phyloP scores from a whole-genome alignment of 1,140 invertebrate genomes.

The Micrasema longulum region DNA sequence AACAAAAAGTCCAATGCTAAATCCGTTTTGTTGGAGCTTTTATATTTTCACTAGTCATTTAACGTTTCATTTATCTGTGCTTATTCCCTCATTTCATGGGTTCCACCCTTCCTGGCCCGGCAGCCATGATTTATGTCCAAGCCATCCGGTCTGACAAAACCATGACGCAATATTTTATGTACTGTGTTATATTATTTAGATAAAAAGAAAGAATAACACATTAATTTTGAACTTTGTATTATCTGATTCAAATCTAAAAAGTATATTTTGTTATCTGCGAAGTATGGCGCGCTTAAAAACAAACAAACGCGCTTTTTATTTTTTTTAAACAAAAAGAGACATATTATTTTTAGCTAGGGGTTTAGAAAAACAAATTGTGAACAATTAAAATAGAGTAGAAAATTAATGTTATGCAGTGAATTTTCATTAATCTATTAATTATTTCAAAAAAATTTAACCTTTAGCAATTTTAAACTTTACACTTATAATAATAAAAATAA shows the following conservation, averaged over 20 bases:
- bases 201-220: slow-evolving; percentile 5
- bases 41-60: slow-evolving; percentile 36
- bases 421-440: too few relatives aligned
- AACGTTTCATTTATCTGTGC: slow-evolving; percentile 33
- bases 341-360: too few relatives aligned
- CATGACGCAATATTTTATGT: slow-evolving; percentile 55
- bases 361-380: too few relatives aligned
- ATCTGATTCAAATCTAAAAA: slow-evolving; percentile 1
- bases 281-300: too few relatives aligned
- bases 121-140: slow-evolving; percentile 52
- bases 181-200: slow-evolving; percentile 53
- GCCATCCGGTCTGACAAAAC: slow-evolving; percentile 54
- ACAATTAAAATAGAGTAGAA: too few relatives aligned
- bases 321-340: too few relatives aligned
- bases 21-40: slow-evolving; percentile 30
- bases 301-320: too few relatives aligned
- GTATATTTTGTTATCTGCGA: too few relatives aligned
- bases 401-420: too few relatives aligned
- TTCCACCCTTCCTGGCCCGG: slow-evolving; percentile 29
- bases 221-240: neutral
- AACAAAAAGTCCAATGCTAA: slow-evolving; percentile 20
- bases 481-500: too few relatives aligned
- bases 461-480: too few relatives aligned
- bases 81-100: slow-evolving; percentile 32
- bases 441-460: too few relatives aligned